Percentiles rank a stretch among this genome's conserved stretches.
These are phyloP conservation scores for Pocillopora meandrina DNA, from an alignment of 92 coral and sea anemone genomes.

Conservation along the genomic window DNA sequence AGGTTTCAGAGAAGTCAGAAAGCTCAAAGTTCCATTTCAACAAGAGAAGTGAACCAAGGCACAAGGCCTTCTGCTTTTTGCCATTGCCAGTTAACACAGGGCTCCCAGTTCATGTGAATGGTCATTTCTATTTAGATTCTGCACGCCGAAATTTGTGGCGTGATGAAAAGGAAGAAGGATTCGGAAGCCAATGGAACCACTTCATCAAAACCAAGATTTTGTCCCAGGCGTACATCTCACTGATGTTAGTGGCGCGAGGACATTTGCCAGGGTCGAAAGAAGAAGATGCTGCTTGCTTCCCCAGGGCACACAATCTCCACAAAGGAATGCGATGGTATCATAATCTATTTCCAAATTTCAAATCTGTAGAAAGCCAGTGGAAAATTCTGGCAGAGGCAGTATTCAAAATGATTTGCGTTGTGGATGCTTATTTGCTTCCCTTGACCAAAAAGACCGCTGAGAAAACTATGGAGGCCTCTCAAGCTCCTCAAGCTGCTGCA, in stretches of 20 bases:
- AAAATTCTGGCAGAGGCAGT: slow-evolving; percentile 62
- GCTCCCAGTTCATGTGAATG: slow-evolving; percentile 92
- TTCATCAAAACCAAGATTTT: slow-evolving; percentile 72
- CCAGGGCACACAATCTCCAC: slow-evolving; percentile 27
- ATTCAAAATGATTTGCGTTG: slow-evolving; percentile 35
- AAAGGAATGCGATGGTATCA: slow-evolving; percentile 80
- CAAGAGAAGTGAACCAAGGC: background rate
- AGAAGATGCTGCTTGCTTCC: slow-evolving; percentile 30
- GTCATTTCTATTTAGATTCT: slow-evolving; percentile 90
- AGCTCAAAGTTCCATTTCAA: background rate
- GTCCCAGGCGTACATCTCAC: slow-evolving; percentile 64
- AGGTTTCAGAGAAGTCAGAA: slow-evolving; percentile 38
- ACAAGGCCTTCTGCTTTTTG: slow-evolving; percentile 79
- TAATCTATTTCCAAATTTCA: slow-evolving; percentile 64
- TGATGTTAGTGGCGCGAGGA: slow-evolving; percentile 69
- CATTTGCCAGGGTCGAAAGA: slow-evolving; percentile 49
- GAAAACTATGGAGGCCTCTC: background rate
- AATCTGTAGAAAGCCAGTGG: slow-evolving; percentile 57
- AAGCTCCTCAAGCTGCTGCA: background rate
- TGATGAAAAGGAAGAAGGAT: slow-evolving; percentile 60
- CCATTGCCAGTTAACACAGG: slow-evolving; percentile 76
- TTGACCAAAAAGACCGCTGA: slow-evolving; percentile 22
- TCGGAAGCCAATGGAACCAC: slow-evolving; percentile 75
- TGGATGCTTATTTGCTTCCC: slow-evolving; percentile 50
- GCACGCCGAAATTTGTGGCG: slow-evolving; percentile 89